These are phyloP conservation scores for Melanotus villosus DNA, from an alignment of 2,888 invertebrate species.

Conservation along the genomic window DNA sequence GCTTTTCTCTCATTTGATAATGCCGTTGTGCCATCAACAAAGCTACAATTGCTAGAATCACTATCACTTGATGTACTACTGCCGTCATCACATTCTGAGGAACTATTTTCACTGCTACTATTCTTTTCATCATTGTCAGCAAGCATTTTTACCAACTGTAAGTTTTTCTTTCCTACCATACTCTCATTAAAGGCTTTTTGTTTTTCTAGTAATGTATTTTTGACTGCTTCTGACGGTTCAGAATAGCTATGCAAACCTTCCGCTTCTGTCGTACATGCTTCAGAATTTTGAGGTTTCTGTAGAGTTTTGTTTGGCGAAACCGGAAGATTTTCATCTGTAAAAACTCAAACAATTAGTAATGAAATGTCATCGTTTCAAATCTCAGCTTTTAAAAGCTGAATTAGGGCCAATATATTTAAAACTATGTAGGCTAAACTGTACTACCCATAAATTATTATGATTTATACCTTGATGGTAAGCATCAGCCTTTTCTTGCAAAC, in stretches of 20 bases:
- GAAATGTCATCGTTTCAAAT: too few species aligned
- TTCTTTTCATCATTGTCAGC: slow-evolving; percentile 16
- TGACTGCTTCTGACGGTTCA: background rate
- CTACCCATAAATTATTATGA: too few species aligned
- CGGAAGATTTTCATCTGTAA: background rate
- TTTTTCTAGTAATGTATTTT: slow-evolving; percentile 42
- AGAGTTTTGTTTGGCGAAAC: background rate
- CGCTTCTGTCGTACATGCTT: background rate
- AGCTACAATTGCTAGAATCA: slow-evolving; percentile 9
- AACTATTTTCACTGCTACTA: slow-evolving; percentile 28
- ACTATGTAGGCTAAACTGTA: too few species aligned
- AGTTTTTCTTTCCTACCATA: slow-evolving; percentile 62
- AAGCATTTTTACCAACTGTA: slow-evolving; percentile 57
- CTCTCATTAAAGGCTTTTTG: slow-evolving; percentile 55
- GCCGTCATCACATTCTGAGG: slow-evolving; percentile 29
- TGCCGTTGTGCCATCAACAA: background rate
- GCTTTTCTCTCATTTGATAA: background rate
- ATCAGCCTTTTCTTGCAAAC: too few species aligned
- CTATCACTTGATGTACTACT: slow-evolving; percentile 28
- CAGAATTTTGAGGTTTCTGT: background rate
- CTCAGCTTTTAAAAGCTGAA: too few species aligned
- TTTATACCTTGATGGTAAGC: too few species aligned
- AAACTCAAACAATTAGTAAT: too few species aligned
- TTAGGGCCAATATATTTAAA: too few species aligned
- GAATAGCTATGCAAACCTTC: background rate